Conservation (phyloP, 1,140 invertebrate species). For the Sesamia nonagrioides region DNA sequence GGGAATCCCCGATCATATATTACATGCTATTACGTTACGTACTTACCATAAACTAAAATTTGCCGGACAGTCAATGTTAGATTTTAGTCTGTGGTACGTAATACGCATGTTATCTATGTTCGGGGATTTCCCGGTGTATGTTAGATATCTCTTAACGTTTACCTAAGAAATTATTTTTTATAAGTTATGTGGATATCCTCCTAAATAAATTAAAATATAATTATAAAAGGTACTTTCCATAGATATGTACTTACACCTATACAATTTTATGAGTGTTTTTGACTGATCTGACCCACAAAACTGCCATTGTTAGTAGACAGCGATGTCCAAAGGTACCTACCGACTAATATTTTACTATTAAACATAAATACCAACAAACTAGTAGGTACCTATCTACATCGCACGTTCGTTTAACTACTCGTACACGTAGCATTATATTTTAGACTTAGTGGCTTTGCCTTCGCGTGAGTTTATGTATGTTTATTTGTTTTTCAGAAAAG, state of each 20-base stretch:
- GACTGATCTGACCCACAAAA: not conserved
- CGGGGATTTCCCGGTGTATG: no score
- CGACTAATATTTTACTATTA: conserved; percentile 4
- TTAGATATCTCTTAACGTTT: conserved; percentile 3
- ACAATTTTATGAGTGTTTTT: conserved; percentile 4
- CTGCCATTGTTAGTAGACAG: no score
- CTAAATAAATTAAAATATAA: no score
- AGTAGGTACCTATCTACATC: conserved; percentile 3
- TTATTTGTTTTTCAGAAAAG: conserved; percentile 5
- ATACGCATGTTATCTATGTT: no score
- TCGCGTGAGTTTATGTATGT: no score
- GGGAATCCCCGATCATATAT: not conserved
- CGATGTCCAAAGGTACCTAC: conserved; percentile 5
- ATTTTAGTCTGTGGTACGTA: no score
- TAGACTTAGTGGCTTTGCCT: conserved; percentile 2
- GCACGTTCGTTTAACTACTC: not conserved
- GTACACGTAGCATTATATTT: conserved; percentile 7
- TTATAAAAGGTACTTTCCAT: no score
- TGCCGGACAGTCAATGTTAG: no score
- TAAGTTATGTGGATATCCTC: no score
- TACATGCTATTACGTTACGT: conserved; percentile 3
- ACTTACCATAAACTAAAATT: no score
- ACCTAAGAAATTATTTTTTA: not conserved
- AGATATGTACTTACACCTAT: no score
- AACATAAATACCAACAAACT: conserved; percentile 4